Base-by-base conservation (phyloP, 2,888 invertebrate species). In the Anodontia alba region DNA sequence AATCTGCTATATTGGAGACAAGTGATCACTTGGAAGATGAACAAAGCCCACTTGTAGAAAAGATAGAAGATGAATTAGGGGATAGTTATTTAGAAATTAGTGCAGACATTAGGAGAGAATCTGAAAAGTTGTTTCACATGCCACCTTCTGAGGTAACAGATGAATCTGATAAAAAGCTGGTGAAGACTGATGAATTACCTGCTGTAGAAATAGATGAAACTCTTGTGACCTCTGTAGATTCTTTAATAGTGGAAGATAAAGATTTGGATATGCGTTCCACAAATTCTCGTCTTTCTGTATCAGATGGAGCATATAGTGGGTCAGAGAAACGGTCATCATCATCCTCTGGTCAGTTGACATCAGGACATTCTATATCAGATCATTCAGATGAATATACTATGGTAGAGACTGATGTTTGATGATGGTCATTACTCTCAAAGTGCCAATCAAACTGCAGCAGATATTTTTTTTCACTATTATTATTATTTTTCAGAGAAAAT, bases 331-430 rank as follows among this genome's bases (percentile, higher is more conserved):
- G 62, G 5, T 62, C 62, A 17, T 62, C 62, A 20, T 62, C 62
- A 31, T 62, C 62, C 1, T 62, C 62, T 10, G 62, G 62, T 20
- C 62, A 62, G 33, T 62, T 29, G 3, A 62, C 62, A 17, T 62
- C 62, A 17, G 62, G 62, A 20, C 62, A 62, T 62, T 62, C 62
- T 20, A 82, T 87, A 10, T 84, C 84, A 2, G 81, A 79, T 12
- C 88, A 88, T 66, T 90, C 90, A 15, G 89, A 89, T 1, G 89
- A 90, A 31, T 84, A 87, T 20, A 88, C 87, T 5, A 72, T 89
- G 43, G 78, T 84, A 33, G 89, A 90, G 76, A 89, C 89, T 17
- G 89, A 90, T 85, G 90, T 90, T 12, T 90, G 71, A 76, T 62
- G 10, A 54, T 42, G n/a, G 5, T 49, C n/a, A n/a, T n/a, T n/a